Conservation (phyloP, 1,140 invertebrate species). For the Papilio xuthus region DNA sequence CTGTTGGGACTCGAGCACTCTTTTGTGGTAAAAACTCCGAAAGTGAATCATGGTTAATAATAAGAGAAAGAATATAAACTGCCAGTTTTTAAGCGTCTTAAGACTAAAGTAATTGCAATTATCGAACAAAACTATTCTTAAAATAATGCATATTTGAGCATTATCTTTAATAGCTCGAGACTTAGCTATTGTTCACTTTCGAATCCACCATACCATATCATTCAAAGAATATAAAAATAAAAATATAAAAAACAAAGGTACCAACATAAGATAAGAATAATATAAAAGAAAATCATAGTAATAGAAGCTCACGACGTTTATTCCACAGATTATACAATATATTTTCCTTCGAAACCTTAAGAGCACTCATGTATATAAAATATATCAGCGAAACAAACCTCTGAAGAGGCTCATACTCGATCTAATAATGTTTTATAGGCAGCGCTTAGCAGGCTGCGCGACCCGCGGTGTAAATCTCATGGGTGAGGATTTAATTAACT, state of each 20-base stretch:
- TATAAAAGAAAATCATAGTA: neutral
- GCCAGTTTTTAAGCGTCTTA: neutral
- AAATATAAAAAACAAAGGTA: too few species aligned
- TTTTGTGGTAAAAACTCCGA: conserved; percentile 64
- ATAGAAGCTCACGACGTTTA: conserved; percentile 9
- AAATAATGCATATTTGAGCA: too few species aligned
- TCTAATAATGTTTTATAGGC: conserved; percentile 49
- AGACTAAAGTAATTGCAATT: neutral
- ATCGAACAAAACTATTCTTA: neutral
- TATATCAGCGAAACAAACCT: conserved; percentile 14
- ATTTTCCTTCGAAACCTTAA: neutral
- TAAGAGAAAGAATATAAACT: conserved; percentile 40
- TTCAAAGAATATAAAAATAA: too few species aligned
- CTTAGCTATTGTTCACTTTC: too few species aligned
- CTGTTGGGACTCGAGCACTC: conserved; percentile 52
- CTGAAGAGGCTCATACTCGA: conserved; percentile 23
- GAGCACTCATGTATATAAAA: conserved; percentile 25
- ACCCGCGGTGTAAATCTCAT: conserved; percentile 58
- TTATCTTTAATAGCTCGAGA: too few species aligned
- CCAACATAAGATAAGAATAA: too few species aligned
- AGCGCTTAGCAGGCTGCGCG: conserved; percentile 44
- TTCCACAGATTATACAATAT: neutral
- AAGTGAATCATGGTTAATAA: conserved; percentile 51
- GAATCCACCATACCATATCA: too few species aligned
- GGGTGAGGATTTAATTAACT: conserved; percentile 68